These are phyloP conservation scores for Chironomus riparius DNA, from an alignment of 2,888 invertebrate species.

Conservation along the genomic window DNA sequence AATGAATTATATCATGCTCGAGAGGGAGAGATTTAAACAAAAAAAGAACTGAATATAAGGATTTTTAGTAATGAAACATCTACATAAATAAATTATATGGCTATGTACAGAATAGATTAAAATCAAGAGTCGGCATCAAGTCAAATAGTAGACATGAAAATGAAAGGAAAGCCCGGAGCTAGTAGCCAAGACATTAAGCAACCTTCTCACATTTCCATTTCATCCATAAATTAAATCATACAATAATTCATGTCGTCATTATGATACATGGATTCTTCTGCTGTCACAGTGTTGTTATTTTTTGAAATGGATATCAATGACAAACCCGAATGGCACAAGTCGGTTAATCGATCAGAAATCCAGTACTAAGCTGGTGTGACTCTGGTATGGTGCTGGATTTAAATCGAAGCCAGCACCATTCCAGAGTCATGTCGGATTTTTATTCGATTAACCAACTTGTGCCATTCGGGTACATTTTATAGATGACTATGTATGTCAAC, in stretches of 20 bases:
- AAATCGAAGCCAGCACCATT: too few relatives aligned
- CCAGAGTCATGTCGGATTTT: too few relatives aligned
- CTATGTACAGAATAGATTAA: not conserved
- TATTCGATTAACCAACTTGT: too few relatives aligned
- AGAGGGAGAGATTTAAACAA: not conserved
- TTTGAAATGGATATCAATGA: too few relatives aligned
- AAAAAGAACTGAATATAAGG: not conserved
- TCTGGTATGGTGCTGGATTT: too few relatives aligned
- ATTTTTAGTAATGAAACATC: not conserved
- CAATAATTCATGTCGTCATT: not conserved
- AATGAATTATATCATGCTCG: not conserved
- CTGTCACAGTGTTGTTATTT: not conserved
- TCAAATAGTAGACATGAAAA: not conserved
- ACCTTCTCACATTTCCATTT: not conserved
- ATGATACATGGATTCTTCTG: not conserved
- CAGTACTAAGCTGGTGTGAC: too few relatives aligned
- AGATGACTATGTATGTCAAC: too few relatives aligned
- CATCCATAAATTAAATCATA: not conserved
- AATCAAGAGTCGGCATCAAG: not conserved
- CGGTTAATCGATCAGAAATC: too few relatives aligned
- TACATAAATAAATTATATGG: too few relatives aligned
- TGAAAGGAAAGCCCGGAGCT: not conserved
- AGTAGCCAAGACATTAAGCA: not conserved
- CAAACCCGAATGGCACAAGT: too few relatives aligned
- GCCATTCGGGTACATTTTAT: too few relatives aligned